Evolutionary conservation across 2,113 vertebrate genomes (phyloP), one percentile per base, ranked within the genome.

Genomic region (Tenrec ecaudatus): DNA sequence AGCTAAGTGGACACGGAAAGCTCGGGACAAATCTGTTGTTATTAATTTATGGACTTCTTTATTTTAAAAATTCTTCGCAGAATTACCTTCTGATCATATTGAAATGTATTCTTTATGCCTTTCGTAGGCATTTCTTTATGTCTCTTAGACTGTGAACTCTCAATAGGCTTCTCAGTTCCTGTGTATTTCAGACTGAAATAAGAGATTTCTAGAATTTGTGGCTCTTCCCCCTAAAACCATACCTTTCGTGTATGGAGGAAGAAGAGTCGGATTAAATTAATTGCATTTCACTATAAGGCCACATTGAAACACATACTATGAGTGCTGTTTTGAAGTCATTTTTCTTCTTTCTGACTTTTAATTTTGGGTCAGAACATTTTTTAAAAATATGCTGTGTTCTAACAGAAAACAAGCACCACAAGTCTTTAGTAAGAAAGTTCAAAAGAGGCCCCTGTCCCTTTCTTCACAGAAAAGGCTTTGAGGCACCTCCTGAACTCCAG

Each of bases 191-290:
- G 86, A 77, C 76, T 95, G 0, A 93, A 88, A 94, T 96, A 86
- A 96, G 95, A 96, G 83, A 90, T 96, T 96, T 96, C 89, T 58
- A 66, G 95, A 92, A 96, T 96, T 96, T 96, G 89, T 95, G 94
- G 64, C 27, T 53, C 10, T 25, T 3, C 14, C 27, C 25, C 77
- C 40, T 40, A 40, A 16, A 29, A 83, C 20, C 22, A 78, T 2
- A 16, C 2, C 3, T 29, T 89, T 81, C 88, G 10, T 57, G 33
- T 79, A 20, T 27, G 80, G 23, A 17, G 38, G n/a, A 75, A 86
- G 4, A 3, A 4, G 25, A 2, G 40, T 5, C 86, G 4, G 3
- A 25, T 47, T 90, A 6, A 60, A 90, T 68, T 40, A 9, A 83
- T 17, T 19, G 82, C 1, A 71, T 47, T 43, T 84, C 79, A 64